Evolutionary conservation across 2,888 invertebrate species (phyloP).

Genomic region (Hydriomena furcata): DNA sequence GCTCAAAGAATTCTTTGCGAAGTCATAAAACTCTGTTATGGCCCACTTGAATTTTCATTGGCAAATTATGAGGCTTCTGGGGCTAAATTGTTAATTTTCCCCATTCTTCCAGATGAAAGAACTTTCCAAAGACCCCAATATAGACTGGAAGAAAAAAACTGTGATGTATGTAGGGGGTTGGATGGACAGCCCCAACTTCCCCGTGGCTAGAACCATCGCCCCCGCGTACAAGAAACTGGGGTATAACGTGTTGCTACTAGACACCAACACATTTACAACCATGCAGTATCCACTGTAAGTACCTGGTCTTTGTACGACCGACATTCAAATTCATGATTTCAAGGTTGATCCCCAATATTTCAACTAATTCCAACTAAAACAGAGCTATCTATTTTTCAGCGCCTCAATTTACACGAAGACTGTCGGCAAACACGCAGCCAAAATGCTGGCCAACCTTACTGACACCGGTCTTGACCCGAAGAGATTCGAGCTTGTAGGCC

Average conservation of each 20-base stretch:
- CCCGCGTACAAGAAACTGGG: slow-evolving; percentile 49
- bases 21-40: too few species aligned
- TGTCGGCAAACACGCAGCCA: slow-evolving; percentile 55
- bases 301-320: not conserved
- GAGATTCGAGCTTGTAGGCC: slow-evolving; percentile 55
- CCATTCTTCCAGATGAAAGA: slow-evolving; percentile 28
- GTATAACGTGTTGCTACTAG: slow-evolving; percentile 57
- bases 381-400: slow-evolving; percentile 46
- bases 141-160: slow-evolving; percentile 56
- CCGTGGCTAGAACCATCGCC: slow-evolving; percentile 41
- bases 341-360: too few species aligned
- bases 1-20: too few species aligned
- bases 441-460: slow-evolving; percentile 58
- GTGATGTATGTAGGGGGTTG: slow-evolving; percentile 61
- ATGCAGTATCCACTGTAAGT: slow-evolving; percentile 64
- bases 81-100: too few species aligned
- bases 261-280: slow-evolving; percentile 55
- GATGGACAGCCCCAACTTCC: slow-evolving; percentile 53
- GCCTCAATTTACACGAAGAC: slow-evolving; percentile 53
- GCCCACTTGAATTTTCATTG: too few species aligned
- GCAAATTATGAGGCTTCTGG: too few species aligned
- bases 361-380: too few species aligned
- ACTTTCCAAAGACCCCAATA: slow-evolving; percentile 44
- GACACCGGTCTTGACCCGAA: slow-evolving; percentile 58
- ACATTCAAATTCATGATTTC: too few species aligned